These are phyloP conservation scores for Coranthus polyacanthus DNA, from an alignment of 2,797 vertebrate genomes.

Conservation along the genomic window DNA sequence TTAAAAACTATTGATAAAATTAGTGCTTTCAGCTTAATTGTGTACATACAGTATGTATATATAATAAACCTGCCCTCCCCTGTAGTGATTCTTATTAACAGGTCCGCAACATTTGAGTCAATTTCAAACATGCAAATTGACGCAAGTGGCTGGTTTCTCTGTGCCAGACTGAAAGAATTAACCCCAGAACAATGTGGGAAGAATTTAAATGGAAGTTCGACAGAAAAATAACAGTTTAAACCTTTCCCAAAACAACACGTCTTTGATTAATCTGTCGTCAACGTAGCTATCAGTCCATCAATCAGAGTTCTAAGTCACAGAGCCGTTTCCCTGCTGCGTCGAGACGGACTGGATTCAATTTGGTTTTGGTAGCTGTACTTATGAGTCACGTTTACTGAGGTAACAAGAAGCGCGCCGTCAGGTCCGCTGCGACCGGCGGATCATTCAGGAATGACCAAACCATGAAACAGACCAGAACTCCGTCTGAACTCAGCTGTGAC, in stretches of 20 bases:
- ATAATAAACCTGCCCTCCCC: conserved; percentile 84
- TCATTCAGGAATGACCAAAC: conserved; percentile 12
- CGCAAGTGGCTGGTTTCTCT: conserved; percentile 21
- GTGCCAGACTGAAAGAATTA: conserved; percentile 17
- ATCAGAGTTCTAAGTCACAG: neutral
- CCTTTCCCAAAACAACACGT: neutral
- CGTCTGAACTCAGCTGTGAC: conserved; percentile 11
- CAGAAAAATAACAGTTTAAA: conserved; percentile 9
- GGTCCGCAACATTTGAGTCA: conserved; percentile 51
- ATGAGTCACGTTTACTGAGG: conserved; percentile 54
- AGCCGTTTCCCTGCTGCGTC: conserved; percentile 39
- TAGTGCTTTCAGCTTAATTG: conserved; percentile 96
- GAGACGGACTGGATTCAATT: conserved; percentile 50
- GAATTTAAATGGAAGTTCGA: conserved; percentile 19
- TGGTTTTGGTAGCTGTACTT: conserved; percentile 62
- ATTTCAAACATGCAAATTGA: conserved; percentile 54
- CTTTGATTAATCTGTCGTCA: conserved; percentile 5
- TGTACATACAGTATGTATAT: conserved; percentile 88
- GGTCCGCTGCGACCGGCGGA: conserved; percentile 22
- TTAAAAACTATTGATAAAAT: conserved; percentile 93
- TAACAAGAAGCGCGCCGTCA: conserved; percentile 33
- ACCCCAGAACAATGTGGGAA: conserved; percentile 26
- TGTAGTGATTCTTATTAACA: conserved; percentile 82
- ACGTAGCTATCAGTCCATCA: conserved; percentile 19
- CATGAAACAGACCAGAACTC: neutral